phyloP scores from a whole-genome alignment of 2,797 vertebrate genomes.

The Trachurus trachurus region DNA sequence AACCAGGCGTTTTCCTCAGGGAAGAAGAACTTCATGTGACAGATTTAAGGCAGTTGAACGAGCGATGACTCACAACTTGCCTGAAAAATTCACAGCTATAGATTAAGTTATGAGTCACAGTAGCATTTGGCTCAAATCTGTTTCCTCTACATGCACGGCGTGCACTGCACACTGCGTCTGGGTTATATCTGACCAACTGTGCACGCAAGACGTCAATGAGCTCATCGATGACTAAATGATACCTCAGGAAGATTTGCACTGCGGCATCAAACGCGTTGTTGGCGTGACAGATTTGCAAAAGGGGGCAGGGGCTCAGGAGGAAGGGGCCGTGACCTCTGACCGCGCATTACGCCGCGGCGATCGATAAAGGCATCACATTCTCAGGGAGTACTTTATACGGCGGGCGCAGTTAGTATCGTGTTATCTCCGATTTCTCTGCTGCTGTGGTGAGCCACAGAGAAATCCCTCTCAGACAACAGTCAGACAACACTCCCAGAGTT shows the following conservation, averaged over 20 bases:
- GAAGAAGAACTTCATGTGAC: slow-evolving; percentile 58
- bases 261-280: too few relatives aligned
- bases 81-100: slow-evolving; percentile 33
- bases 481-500: slow-evolving; percentile 24
- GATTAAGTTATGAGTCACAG: slow-evolving; percentile 55
- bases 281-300: background rate
- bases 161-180: slow-evolving; percentile 6
- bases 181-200: background rate
- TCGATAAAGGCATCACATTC: slow-evolving; percentile 51
- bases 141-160: slow-evolving; percentile 7
- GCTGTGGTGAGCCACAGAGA: slow-evolving; percentile 16
- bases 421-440: slow-evolving; percentile 7
- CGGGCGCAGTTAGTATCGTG: slow-evolving; percentile 19
- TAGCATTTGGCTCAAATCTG: slow-evolving; percentile 38
- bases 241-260: background rate
- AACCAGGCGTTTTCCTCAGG: slow-evolving; percentile 23
- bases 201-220: background rate
- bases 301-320: slow-evolving; percentile 13
- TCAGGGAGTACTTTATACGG: slow-evolving; percentile 14
- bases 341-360: slow-evolving; percentile 12
- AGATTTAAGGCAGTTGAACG: slow-evolving; percentile 49
- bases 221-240: background rate
- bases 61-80: slow-evolving; percentile 52
- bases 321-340: slow-evolving; percentile 41
- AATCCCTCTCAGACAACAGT: background rate